Base-by-base conservation (phyloP, 2,797 vertebrate species). In the Peromyscus nudipes region DNA sequence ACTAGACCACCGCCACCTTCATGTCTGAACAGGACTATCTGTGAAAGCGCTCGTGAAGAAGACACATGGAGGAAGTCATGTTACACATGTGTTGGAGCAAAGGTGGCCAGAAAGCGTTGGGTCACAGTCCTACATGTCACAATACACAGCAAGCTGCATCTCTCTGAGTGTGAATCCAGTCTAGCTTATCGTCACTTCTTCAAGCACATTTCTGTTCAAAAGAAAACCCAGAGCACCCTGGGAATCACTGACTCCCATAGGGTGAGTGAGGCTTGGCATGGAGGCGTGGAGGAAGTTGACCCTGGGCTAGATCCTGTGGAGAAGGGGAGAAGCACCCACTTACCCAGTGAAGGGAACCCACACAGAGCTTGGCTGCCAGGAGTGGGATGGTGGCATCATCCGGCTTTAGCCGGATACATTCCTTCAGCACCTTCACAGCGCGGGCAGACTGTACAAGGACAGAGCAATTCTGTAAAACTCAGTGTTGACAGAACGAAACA, bases 321-420 rank as follows among this genome's bases (percentile, higher is more conserved):
- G 57, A 4, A 8, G 1, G 1, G 2, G 52, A 29, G 65, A 29
- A 19, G 23, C 5, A 2, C 40, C 31, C 77, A 96, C 99, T 99
- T 98, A 99, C 99, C 99, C 99, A 99, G 98, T 99, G 99, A 62
- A 99, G 98, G 90, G 99, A 99, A 97, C 99, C 99, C 83, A 99
- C 99, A 91, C 99, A 99, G 92, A 99, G 99, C 98, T 99, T 99
- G 88, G 99, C 99, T 8, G 99, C 99, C 69, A 99, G 99, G 83
- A 99, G 99, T 0, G 99, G 99, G 97, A 99, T 99, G 91, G 99
- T 99, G 97, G 99, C 99, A 92, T 99, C 99, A 1, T 99, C 99
- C 0, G 99, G 99, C 98, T 99, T 99, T 97, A 99, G 98, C 37
- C 99, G 99, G 91, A 99, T 99, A 73, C 99, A 99, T 98, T 99